A percentile compares a stretch with the other conserved stretches of the same genome.
phyloP scores from a whole-genome alignment of 2,113 vertebrate genomes.

The Pavo muticus region DNA sequence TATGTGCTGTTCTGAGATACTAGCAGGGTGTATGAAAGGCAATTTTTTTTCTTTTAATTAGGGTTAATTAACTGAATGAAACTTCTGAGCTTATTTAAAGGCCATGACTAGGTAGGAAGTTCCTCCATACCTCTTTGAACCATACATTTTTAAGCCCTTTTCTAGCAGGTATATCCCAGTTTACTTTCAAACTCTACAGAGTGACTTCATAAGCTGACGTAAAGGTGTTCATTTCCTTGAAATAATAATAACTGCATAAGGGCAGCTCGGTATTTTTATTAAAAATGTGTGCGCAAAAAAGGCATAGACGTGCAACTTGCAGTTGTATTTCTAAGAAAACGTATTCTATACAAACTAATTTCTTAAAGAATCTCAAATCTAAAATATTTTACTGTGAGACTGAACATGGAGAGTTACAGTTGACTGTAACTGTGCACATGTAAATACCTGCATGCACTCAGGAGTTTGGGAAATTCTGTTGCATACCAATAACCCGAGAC shows the following conservation, averaged over 20 bases:
- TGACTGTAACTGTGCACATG: not conserved
- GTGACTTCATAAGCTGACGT: not conserved
- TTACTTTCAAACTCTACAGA: not conserved
- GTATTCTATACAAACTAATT: not conserved
- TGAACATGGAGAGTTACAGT: not conserved
- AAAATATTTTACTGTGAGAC: not conserved
- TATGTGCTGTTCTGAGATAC: not conserved
- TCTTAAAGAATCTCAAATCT: not conserved
- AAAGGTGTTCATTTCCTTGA: not conserved
- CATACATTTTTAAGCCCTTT: not conserved
- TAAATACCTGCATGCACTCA: not conserved
- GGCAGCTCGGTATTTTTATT: not conserved
- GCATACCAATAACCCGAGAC: conserved; percentile 3
- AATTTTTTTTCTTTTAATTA: not conserved
- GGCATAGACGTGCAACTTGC: not conserved
- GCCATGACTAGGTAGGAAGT: not conserved
- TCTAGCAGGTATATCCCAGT: not conserved
- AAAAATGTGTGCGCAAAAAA: not conserved
- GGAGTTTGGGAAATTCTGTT: not conserved
- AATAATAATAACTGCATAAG: not conserved
- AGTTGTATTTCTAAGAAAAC: not conserved
- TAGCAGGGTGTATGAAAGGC: not conserved
- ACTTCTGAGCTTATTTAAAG: fast-evolving
- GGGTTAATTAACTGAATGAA: not conserved
- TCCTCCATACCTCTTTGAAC: not conserved